A percentile compares a stretch with the other conserved stretches of the same genome.
Evolutionary conservation across 2,113 vertebrate genomes (phyloP).

Genomic region (Labeo rohita): DNA sequence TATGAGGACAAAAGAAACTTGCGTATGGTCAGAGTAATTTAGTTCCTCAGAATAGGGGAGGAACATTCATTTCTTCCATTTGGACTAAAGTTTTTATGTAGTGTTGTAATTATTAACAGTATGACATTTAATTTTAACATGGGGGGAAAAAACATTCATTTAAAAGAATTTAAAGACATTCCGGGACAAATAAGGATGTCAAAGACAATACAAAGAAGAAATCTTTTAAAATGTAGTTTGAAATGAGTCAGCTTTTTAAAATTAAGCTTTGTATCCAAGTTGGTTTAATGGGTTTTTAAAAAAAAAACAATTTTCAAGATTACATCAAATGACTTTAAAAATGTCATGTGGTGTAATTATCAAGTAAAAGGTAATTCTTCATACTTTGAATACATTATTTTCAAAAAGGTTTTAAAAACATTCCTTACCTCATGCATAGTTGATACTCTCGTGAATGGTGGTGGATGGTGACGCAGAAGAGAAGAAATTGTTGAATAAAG

Average conservation of each 20-base stretch:
- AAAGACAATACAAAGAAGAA: not conserved
- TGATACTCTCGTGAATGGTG: too few relatives aligned
- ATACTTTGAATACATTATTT: not conserved
- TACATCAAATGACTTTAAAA: not conserved
- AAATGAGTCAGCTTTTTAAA: not conserved
- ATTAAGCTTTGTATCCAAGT: not conserved
- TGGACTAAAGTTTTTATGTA: not conserved
- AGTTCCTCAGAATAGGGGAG: not conserved
- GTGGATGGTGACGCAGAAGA: too few relatives aligned
- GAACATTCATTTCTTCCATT: not conserved
- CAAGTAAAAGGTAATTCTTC: not conserved
- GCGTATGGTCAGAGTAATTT: not conserved
- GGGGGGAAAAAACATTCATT: not conserved
- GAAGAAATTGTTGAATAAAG: too few relatives aligned
- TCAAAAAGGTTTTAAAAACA: not conserved
- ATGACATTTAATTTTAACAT: not conserved
- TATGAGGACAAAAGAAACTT: not conserved
- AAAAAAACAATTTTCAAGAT: not conserved
- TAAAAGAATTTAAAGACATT: not conserved
- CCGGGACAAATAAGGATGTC: not conserved
- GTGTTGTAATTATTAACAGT: not conserved
- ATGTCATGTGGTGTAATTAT: not conserved
- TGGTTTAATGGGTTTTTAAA: not conserved
- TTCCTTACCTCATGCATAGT: not conserved
- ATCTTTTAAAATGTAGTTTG: not conserved